Percentiles rank a stretch among this genome's conserved stretches.
Evolutionary conservation across 1,140 invertebrate genomes (phyloP).

Genomic region (Antheraea pernyi): DNA sequence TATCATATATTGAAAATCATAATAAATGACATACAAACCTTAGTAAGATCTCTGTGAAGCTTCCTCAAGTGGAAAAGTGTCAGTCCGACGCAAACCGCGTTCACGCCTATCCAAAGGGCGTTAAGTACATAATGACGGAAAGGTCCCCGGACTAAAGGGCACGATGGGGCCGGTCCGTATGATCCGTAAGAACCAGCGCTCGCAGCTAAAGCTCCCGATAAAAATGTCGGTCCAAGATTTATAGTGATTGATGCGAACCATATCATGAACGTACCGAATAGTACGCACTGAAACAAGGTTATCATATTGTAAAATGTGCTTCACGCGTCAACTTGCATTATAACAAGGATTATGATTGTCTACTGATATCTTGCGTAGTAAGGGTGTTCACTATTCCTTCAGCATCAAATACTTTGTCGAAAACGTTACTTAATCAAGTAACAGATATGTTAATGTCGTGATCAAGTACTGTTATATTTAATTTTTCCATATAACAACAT

Average conservation of each 20-base stretch:
- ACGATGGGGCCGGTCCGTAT: conserved; percentile 86
- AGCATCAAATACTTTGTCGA: no score
- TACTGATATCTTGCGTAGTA: no score
- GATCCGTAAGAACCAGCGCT: conserved; percentile 84
- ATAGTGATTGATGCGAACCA: conserved; percentile 95
- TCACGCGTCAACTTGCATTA: background rate
- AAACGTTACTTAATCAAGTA: no score
- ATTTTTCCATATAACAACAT: no score
- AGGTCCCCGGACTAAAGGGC: conserved; percentile 89
- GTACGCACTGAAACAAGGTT: conserved; percentile 86
- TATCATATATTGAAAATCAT: conserved; percentile 12
- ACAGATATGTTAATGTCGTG: no score
- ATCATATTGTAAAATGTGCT: background rate
- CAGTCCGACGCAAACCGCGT: conserved; percentile 91
- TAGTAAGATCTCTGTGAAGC: conserved; percentile 90
- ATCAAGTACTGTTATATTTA: no score
- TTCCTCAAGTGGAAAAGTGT: conserved; percentile 92
- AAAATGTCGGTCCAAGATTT: conserved; percentile 94
- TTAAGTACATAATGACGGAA: conserved; percentile 94
- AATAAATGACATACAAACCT: conserved; percentile 68
- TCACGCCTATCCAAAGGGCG: conserved; percentile 93
- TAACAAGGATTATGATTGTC: background rate
- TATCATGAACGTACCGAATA: conserved; percentile 95
- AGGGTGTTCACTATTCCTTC: no score
- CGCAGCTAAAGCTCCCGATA: conserved; percentile 91